Evolutionary conservation across 2,797 vertebrate species (phyloP).

Genomic region (Gadopsis bispinosus): DNA sequence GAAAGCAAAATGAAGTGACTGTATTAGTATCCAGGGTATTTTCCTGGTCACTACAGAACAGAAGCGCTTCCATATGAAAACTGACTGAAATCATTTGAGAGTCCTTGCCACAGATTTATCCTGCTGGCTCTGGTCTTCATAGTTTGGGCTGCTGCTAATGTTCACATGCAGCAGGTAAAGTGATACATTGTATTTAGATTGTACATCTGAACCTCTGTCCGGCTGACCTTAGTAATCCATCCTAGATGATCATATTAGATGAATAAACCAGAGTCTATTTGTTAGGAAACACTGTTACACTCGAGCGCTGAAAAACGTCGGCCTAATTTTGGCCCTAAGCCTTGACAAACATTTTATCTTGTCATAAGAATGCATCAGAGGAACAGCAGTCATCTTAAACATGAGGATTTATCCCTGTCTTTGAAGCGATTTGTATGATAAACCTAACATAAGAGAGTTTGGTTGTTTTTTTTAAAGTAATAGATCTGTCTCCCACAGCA

Average conservation of each 20-base stretch:
- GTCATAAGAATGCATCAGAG: slow-evolving; percentile 31
- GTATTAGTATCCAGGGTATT: background rate
- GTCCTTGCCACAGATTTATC: background rate
- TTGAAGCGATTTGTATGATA: slow-evolving; percentile 50
- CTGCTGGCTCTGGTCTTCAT: slow-evolving; percentile 14
- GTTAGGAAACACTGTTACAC: slow-evolving; percentile 12
- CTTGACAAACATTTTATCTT: slow-evolving; percentile 36
- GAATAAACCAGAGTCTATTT: slow-evolving; percentile 13
- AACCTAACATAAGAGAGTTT: slow-evolving; percentile 45
- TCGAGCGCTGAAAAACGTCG: slow-evolving; percentile 7
- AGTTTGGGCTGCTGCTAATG: background rate
- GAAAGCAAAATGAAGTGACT: background rate
- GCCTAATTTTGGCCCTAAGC: slow-evolving; percentile 14
- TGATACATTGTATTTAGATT: background rate
- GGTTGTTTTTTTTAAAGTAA: slow-evolving; percentile 28
- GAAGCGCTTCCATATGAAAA: background rate
- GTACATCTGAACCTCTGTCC: background rate
- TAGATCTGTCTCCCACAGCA: slow-evolving; percentile 10
- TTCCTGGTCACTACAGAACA: background rate
- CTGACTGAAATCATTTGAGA: background rate
- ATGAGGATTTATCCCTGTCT: slow-evolving; percentile 36
- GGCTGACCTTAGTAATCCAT: slow-evolving; percentile 6
- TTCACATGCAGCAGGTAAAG: slow-evolving; percentile 14
- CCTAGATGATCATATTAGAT: slow-evolving; percentile 10
- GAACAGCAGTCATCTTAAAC: slow-evolving; percentile 39